phyloP scores from a whole-genome alignment of 2,797 vertebrate genomes.

The Octomys mimax region DNA sequence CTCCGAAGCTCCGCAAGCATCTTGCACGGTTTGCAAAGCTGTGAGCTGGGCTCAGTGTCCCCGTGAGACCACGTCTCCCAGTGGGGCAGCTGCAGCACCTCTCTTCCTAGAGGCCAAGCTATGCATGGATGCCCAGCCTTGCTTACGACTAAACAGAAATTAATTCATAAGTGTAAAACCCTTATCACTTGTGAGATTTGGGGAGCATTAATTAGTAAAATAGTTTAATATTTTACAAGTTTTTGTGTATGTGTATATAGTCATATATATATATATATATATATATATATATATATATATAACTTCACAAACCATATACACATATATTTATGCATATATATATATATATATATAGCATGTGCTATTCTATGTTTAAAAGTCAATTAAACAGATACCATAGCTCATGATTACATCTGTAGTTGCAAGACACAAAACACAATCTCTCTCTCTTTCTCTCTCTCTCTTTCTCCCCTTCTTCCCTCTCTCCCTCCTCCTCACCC shows the following conservation, averaged over 20 bases:
- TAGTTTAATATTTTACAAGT: background rate
- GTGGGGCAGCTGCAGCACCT: background rate
- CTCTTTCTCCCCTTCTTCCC: background rate
- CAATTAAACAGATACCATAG: background rate
- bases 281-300: background rate
- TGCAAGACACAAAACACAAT: background rate
- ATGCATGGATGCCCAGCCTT: background rate
- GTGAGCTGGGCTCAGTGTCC: background rate
- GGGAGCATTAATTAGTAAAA: background rate
- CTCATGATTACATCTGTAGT: background rate
- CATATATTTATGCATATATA: no score
- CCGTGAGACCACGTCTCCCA: background rate
- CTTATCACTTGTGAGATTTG: background rate
- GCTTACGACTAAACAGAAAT: constrained; percentile 6
- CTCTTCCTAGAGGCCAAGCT: background rate
- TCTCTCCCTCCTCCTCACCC: background rate
- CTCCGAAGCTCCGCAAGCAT: background rate
- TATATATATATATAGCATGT: background rate
- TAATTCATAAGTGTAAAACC: background rate
- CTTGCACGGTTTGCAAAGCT: background rate
- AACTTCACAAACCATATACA: background rate
- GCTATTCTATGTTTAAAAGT: constrained; percentile 18
- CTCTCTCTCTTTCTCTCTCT: background rate
- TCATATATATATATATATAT: background rate
- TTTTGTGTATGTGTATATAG: background rate